phyloP scores from a whole-genome alignment of 30 jellyfish, hydroid and myxozoan genomes.

The Aurelia coerulea region DNA sequence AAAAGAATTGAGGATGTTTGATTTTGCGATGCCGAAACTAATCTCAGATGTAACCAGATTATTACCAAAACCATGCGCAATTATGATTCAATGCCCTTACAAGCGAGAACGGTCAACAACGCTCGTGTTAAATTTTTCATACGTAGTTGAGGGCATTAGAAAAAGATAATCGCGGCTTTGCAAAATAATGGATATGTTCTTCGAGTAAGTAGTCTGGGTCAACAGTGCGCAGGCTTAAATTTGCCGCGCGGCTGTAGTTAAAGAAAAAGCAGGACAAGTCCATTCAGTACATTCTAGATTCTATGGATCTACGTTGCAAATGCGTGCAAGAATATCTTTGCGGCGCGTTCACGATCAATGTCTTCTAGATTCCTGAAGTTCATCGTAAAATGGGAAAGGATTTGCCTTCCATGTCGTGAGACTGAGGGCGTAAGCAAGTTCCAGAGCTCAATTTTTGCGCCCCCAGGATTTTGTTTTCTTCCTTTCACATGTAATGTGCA shows the following conservation, averaged over 20 bases:
- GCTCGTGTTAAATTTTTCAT: constrained; percentile 33
- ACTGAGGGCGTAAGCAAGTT: no score
- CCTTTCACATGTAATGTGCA: no score
- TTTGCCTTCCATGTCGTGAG: no score
- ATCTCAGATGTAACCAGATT: constrained; percentile 54
- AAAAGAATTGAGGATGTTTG: constrained; percentile 32
- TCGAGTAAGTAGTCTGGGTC: constrained; percentile 53
- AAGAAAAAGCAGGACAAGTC: background rate
- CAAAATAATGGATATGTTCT: constrained; percentile 38
- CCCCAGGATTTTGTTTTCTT: no score
- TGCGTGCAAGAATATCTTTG: no score
- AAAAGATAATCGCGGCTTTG: constrained; percentile 43
- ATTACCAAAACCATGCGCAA: constrained; percentile 28
- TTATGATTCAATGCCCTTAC: constrained; percentile 41
- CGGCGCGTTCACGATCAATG: no score
- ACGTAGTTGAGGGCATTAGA: constrained; percentile 61
- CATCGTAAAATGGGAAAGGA: no score
- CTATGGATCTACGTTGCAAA: no score
- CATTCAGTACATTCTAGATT: no score
- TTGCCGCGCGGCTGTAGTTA: background rate
- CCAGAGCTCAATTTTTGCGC: no score
- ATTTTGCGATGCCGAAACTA: constrained; percentile 50
- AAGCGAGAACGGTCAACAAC: constrained; percentile 30
- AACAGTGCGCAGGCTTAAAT: background rate
- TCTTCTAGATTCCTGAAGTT: no score